These are phyloP conservation scores for Carassius auratus DNA, from an alignment of 2,113 vertebrate genomes.

Conservation along the genomic window DNA sequence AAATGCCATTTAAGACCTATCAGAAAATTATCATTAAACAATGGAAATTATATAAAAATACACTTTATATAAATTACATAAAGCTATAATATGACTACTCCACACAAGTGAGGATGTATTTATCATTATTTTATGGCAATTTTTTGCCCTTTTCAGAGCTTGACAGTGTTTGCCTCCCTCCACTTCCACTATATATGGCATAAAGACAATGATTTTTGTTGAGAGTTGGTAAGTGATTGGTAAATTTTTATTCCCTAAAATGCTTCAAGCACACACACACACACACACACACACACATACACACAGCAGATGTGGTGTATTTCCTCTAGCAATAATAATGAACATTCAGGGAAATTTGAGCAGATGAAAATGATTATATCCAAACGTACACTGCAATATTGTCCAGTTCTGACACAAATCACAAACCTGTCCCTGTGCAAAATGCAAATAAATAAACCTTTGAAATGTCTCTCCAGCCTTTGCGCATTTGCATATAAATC, in stretches of 20 bases:
- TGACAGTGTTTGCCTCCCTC: background rate
- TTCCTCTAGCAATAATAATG: background rate
- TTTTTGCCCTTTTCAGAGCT: background rate
- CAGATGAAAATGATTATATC: background rate
- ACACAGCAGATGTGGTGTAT: background rate
- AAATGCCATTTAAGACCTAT: background rate
- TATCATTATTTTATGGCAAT: background rate
- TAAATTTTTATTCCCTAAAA: background rate
- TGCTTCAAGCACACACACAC: background rate
- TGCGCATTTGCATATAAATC: constrained; percentile 76
- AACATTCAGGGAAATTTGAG: background rate
- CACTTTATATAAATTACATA: background rate
- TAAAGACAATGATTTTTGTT: background rate
- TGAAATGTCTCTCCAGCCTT: constrained; percentile 56
- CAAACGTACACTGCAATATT: background rate
- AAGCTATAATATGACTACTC: background rate
- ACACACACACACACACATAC: background rate
- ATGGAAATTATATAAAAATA: background rate
- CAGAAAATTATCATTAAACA: background rate
- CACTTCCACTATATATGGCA: background rate
- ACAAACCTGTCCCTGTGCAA: constrained; percentile 12
- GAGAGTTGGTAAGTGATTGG: background rate
- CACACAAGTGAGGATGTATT: background rate
- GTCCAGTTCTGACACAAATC: constrained; percentile 25
- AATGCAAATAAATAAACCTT: constrained; percentile 44